These are phyloP conservation scores for Drosophila guanche DNA, from an alignment of 1,140 invertebrate genomes.

Conservation along the genomic window DNA sequence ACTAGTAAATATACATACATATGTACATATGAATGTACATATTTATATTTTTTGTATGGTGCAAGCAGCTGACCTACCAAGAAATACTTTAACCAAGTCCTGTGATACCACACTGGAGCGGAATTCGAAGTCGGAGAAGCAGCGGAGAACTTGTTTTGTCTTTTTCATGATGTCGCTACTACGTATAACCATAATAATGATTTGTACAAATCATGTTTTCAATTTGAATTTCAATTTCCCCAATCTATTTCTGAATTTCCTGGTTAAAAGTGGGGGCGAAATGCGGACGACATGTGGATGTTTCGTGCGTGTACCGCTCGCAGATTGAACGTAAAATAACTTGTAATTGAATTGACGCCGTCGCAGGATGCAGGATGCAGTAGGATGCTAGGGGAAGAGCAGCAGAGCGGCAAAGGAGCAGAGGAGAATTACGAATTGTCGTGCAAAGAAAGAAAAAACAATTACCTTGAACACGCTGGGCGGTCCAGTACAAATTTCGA, in stretches of 20 bases:
- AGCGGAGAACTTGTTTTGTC: too few species aligned
- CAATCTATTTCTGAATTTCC: conserved; percentile 68
- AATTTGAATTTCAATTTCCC: conserved; percentile 76
- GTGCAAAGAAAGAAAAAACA: conserved; percentile 68
- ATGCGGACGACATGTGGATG: conserved; percentile 48
- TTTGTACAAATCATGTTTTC: conserved; percentile 62
- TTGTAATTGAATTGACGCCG: conserved; percentile 77
- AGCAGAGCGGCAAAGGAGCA: background rate
- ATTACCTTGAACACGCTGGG: conserved; percentile 68
- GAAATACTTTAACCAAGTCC: too few species aligned
- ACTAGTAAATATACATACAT: too few species aligned
- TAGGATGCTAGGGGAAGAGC: background rate
- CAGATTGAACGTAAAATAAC: conserved; percentile 56
- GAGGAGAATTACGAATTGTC: conserved; percentile 43
- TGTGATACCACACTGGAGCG: too few species aligned
- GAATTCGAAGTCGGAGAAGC: too few species aligned
- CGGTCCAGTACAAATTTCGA: conserved; percentile 49
- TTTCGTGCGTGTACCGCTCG: conserved; percentile 41
- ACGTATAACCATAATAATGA: conserved; percentile 19
- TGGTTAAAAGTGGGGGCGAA: conserved; percentile 24
- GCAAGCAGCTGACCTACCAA: too few species aligned
- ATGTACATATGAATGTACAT: too few species aligned
- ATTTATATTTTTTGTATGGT: too few species aligned
- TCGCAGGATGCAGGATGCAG: conserved; percentile 58
- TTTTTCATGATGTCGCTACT: too few species aligned